Percentiles rank a stretch among this genome's conserved stretches.
Conservation (phyloP, 2,888 invertebrate genomes). For the Drosophila flavopinicola region DNA sequence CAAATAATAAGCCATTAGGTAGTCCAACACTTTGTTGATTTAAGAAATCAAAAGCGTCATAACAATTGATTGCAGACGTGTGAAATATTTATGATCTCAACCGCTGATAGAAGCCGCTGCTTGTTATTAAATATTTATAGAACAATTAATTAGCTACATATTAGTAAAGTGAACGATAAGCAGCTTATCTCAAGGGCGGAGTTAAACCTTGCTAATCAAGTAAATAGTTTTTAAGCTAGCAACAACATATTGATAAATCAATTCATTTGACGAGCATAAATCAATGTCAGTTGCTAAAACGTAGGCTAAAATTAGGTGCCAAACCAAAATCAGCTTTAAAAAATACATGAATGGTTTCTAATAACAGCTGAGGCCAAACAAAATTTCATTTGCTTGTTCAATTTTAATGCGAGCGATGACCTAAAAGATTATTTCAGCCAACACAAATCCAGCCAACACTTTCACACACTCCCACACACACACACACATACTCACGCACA, state of each 20-base stretch:
- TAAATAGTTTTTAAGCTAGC: not conserved
- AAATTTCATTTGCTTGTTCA: slow-evolving; percentile 22
- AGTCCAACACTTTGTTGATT: slow-evolving; percentile 8
- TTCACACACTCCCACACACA: slow-evolving; percentile 1
- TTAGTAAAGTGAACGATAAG: slow-evolving; percentile 16
- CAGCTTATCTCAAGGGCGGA: not conserved
- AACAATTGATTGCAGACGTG: slow-evolving; percentile 7
- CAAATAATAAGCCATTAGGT: slow-evolving; percentile 4
- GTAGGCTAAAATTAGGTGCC: no score
- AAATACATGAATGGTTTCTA: slow-evolving; percentile 14
- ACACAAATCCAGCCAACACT: slow-evolving; percentile 19
- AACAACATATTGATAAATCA: not conserved
- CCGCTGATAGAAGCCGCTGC: slow-evolving; percentile 9
- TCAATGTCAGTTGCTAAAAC: no score
- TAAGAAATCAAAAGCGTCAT: slow-evolving; percentile 33
- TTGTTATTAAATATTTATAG: slow-evolving; percentile 43
- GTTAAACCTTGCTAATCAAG: not conserved
- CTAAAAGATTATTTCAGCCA: slow-evolving; percentile 37
- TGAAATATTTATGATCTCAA: slow-evolving; percentile 19
- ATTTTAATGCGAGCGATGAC: slow-evolving; percentile 44
- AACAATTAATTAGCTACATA: slow-evolving; percentile 56
- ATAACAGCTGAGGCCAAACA: not conserved
- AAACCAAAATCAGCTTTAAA: slow-evolving; percentile 3
- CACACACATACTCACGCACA: slow-evolving; percentile 7
- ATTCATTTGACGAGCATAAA: not conserved